Base-by-base conservation (phyloP, 2,888 invertebrate species). In the Craniophora ligustri region DNA sequence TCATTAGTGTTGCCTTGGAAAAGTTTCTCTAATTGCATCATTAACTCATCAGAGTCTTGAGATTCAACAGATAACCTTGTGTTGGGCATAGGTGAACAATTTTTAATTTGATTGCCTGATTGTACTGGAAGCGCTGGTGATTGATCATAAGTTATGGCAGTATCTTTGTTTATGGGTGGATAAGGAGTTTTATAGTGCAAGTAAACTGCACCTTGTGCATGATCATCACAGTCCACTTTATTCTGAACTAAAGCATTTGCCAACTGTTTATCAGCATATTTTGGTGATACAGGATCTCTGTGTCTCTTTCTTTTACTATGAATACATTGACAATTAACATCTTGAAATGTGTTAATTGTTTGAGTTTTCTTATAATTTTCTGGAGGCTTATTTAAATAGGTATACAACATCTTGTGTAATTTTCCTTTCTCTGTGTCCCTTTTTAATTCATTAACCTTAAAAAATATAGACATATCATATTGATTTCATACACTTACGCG, bases 21-120 rank as follows among this genome's bases (percentile, higher is more conserved):
- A n/a, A 94, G 70, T 70, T 90, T 89, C 67, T 93, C 92, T 65
- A 93, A 72, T 62, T 92, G 90, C 64, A 82, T 79, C 81, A 88
- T 86, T 38, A 93, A 66, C 41, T 92, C 84, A 77, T 90, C 86
- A 69, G 88, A 81, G 36, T 86, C 85, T 63, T 82, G 79, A 21
- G 82, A 73, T 64, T 88, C 87, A 28, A 75, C 67, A 26, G 80
- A 75, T 10, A 72, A 59, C 54, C 69, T 70, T 41, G 61, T 51
- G 10, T 54, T 61, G n/a, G 63, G 50, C 45, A 68, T 68, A 30
- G 67, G 62, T 45, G 73, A 60, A 26, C 48, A 49, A 40, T 50
- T 48, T 23, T 32, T 67, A 41, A 48, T 23, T 47, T 67, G 56
- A 30, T 48, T 48, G 13, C 62, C 38, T 48, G 63, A 47, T 15